Conservation (phyloP, 2,797 vertebrate species). For the Gorsachius magnificus region DNA sequence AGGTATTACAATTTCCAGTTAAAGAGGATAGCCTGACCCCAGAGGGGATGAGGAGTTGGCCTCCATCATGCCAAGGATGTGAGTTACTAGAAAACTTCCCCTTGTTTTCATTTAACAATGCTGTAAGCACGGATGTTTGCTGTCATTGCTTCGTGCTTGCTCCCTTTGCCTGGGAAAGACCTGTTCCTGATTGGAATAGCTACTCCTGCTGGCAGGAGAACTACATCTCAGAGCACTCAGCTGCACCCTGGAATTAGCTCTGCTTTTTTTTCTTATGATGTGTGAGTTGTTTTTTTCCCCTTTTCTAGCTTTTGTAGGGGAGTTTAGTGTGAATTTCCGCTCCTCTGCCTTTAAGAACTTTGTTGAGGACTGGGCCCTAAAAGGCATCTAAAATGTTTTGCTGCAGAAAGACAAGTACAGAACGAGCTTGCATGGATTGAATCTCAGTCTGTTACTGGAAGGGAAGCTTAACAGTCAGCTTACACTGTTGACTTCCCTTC, state of each 20-base stretch:
- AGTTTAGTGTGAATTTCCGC: background rate
- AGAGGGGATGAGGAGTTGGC: background rate
- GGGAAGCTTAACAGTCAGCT: background rate
- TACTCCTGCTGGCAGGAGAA: background rate
- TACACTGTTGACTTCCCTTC: background rate
- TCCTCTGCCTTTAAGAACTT: background rate
- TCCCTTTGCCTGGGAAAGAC: background rate
- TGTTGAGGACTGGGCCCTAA: background rate
- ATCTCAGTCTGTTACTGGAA: background rate
- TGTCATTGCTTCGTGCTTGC: background rate
- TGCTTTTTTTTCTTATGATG: background rate
- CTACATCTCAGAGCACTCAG: background rate
- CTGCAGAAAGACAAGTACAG: background rate
- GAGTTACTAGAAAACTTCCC: background rate
- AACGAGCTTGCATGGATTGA: background rate
- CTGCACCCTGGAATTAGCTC: background rate
- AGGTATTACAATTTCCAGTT: background rate
- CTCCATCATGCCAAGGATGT: background rate
- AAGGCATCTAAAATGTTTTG: background rate
- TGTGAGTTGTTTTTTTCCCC: rapidly evolving
- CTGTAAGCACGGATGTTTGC: background rate
- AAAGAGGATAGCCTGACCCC: background rate
- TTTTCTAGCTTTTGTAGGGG: background rate
- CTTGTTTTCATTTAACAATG: background rate
- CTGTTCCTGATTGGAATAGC: background rate